A percentile compares a stretch with the other conserved stretches of the same genome.
These are phyloP conservation scores for Rotaria sp. DNA, from an alignment of 2,888 invertebrate genomes.

Conservation along the genomic window DNA sequence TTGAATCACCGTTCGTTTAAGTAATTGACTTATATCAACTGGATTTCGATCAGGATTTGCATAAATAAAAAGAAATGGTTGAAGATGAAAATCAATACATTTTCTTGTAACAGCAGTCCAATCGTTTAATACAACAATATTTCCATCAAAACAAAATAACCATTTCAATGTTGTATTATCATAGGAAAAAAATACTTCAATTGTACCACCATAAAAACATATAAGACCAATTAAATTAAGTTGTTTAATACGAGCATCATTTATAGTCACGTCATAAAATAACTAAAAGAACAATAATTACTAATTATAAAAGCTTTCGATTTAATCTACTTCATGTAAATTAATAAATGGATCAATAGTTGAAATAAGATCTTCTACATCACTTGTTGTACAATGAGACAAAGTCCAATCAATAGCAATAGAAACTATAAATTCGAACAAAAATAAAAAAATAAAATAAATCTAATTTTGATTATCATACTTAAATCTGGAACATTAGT, in stretches of 20 bases:
- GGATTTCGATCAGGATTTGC: slow-evolving; percentile 16
- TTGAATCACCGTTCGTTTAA: slow-evolving; percentile 20
- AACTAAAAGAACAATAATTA: background rate
- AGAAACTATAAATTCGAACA: background rate
- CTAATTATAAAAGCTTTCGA: background rate
- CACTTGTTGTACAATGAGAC: background rate
- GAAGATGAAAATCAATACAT: slow-evolving; percentile 7
- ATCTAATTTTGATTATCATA: background rate
- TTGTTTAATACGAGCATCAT: slow-evolving; percentile 21
- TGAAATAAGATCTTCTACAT: background rate
- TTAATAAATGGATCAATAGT: background rate
- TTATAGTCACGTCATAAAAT: slow-evolving; percentile 11
- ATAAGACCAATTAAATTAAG: slow-evolving; percentile 11
- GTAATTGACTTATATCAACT: slow-evolving; percentile 10
- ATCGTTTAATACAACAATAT: background rate
- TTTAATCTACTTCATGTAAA: slow-evolving; percentile 6
- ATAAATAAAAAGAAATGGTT: slow-evolving; percentile 26
- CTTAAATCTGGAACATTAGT: slow-evolving; percentile 5
- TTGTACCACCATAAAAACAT: background rate
- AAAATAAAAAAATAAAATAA: background rate
- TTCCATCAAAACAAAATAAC: background rate
- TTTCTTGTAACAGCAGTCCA: slow-evolving; percentile 3
- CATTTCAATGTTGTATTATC: background rate
- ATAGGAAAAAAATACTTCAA: slow-evolving; percentile 17
- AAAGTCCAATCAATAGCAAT: background rate